Base-by-base conservation (phyloP, 2,888 invertebrate species). In the Temnothorax rugatulus region DNA sequence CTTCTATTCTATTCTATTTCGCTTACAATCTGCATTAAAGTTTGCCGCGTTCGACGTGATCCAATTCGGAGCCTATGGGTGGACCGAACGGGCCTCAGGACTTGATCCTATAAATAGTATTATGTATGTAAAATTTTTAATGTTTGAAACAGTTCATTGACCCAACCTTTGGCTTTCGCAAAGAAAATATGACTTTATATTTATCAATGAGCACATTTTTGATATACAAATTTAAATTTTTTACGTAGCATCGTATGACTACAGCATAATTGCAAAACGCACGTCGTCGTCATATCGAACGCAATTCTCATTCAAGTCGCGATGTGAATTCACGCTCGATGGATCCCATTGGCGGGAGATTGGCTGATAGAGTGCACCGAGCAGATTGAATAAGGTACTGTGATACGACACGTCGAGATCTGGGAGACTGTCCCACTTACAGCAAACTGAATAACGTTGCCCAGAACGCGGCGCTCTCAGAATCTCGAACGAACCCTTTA, bases 321-420 rank as follows among this genome's bases (percentile, higher is more conserved):
- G 44, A 64, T 38, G 52, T 9, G 52, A 77, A 77, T 77, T 77
- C 66, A 66, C 77, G 29, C 66, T 66, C 52, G 44, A 77, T 66
- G 52, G 41, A 77, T 77, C 66, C 66, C 54, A 77, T 66, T 66
- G 77, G 54, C 54, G 52, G 18, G 54, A 77, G 77, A 77, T 77
- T 66, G 66, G 77, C 66, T 41, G 77, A 77, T 77, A 77, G 66
- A 47, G 41, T 64, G 76, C 52, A 64, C 25, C 50, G 41, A 41
- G 29, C 41, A 54, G 66, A 77, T 77, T 66, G 77, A 77, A 77
- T 77, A 77, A 77, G 44, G 66, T 52, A 66, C 47, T 66, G 7
- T 38, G 77, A 77, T 77, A 66, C 77, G 66, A 77, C 66, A 54
- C 29, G 63, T 64, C 38, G 54, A 77, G 66, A 77, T 77, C 54